Percentiles rank a stretch among this genome's conserved stretches.
Conservation (phyloP, 2,888 invertebrate species). For the Chloroclysta siterata region DNA sequence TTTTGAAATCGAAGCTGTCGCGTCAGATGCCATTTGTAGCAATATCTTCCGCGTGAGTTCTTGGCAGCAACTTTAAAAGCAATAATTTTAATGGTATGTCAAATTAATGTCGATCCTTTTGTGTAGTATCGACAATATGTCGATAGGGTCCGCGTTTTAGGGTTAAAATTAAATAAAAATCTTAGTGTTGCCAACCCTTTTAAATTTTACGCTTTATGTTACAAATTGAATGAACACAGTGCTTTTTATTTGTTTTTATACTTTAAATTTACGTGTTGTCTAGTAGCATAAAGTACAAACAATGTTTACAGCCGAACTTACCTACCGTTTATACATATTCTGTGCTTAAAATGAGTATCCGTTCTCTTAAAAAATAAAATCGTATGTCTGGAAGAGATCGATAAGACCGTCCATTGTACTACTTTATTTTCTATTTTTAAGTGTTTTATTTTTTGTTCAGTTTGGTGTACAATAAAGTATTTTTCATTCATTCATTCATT, state of each 20-base stretch:
- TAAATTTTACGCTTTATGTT: constrained; percentile 79
- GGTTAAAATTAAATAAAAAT: constrained; percentile 54
- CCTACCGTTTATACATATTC: too few species aligned
- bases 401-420: too few species aligned
- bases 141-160: constrained; percentile 67
- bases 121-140: constrained; percentile 79
- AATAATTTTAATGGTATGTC: constrained; percentile 83
- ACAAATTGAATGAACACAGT: constrained; percentile 79
- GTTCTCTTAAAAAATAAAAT: too few species aligned
- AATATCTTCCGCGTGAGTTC: constrained; percentile 76
- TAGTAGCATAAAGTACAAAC: too few species aligned
- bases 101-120: constrained; percentile 81
- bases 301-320: too few species aligned
- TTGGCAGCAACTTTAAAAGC: constrained; percentile 71
- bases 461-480: too few species aligned
- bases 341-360: too few species aligned
- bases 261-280: not conserved
- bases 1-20: constrained; percentile 52
- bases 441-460: too few species aligned
- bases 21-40: constrained; percentile 56
- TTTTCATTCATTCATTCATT: too few species aligned
- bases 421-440: too few species aligned
- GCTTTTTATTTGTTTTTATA: constrained; percentile 54
- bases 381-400: too few species aligned
- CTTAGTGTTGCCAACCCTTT: constrained; percentile 67